Conservation (phyloP, 2,888 invertebrate species). For the Andrena dorsata region DNA sequence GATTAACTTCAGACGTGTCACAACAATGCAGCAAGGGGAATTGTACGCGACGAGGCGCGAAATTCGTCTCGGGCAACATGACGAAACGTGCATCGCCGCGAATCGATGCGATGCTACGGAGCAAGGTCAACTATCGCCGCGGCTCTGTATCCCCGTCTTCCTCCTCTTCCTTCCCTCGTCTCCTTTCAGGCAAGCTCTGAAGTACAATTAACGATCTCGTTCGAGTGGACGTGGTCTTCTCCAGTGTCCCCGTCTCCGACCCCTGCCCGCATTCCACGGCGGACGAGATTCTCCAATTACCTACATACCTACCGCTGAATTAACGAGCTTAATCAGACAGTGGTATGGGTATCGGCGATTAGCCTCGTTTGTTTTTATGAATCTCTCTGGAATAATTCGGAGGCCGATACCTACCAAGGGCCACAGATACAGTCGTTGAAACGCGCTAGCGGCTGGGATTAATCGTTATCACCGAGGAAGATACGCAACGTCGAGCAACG, state of each 20-base stretch:
- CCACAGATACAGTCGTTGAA: not conserved
- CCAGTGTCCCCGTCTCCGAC: not conserved
- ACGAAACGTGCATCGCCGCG: not conserved
- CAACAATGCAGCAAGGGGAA: not conserved
- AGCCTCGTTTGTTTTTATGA: slow-evolving; percentile 45
- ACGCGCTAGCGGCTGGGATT: slow-evolving; percentile 22
- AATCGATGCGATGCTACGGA: not conserved
- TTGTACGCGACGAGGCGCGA: not conserved
- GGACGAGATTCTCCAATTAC: slow-evolving; percentile 23
- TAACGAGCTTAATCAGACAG: slow-evolving; percentile 51
- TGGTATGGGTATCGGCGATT: slow-evolving; percentile 33
- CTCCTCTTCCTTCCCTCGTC: not conserved
- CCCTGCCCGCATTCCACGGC: slow-evolving; percentile 16
- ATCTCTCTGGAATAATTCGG: slow-evolving; percentile 22
- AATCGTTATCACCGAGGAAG: slow-evolving; percentile 27
- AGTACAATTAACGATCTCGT: slow-evolving; percentile 57
- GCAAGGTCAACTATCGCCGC: slow-evolving; percentile 25
- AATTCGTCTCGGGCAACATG: not conserved
- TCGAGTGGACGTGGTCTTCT: slow-evolving; percentile 15
- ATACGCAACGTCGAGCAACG: not conserved
- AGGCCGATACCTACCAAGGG: slow-evolving; percentile 5
- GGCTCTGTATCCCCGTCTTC: slow-evolving; percentile 2
- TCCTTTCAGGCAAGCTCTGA: slow-evolving; percentile 18
- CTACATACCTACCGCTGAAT: slow-evolving; percentile 16
- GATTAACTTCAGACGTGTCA: slow-evolving; percentile 4